Evolutionary conservation across 2,888 invertebrate species (phyloP).

Genomic region (Epiperipatus broadwayi): DNA sequence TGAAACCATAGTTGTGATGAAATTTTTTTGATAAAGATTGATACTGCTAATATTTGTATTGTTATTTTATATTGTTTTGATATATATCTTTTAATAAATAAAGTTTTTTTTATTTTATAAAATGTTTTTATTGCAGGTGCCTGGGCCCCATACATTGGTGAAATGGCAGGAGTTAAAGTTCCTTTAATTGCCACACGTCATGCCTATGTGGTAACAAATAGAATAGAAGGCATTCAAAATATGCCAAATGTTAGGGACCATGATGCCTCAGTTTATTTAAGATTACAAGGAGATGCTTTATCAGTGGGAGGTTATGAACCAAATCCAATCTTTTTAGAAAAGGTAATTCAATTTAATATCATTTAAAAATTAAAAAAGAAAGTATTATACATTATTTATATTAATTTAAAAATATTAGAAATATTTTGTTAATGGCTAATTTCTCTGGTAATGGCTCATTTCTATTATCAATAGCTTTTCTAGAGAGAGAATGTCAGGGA

Average conservation of each 20-base stretch:
- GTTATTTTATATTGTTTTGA: not conserved
- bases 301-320: constrained; percentile 69
- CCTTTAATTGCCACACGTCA: constrained; percentile 69
- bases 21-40: too few relatives aligned
- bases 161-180: constrained; percentile 44
- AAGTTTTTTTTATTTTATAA: constrained; percentile 5
- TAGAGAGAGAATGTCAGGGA: too few relatives aligned
- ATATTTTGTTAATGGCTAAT: constrained; percentile 5
- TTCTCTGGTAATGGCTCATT: too few relatives aligned
- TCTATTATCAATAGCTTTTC: too few relatives aligned
- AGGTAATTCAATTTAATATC: constrained; percentile 31
- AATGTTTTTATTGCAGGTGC: constrained; percentile 38
- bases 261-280: constrained; percentile 59
- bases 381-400: not conserved
- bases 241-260: constrained; percentile 69
- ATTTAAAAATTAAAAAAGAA: constrained; percentile 1
- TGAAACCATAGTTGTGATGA: too few relatives aligned
- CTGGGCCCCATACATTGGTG: constrained; percentile 57
- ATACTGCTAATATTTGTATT: constrained; percentile 6
- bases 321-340: constrained; percentile 59
- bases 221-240: constrained; percentile 50
- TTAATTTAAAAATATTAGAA: constrained; percentile 3
- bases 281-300: constrained; percentile 61
- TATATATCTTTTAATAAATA: constrained; percentile 1
- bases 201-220: constrained; percentile 63